Percentiles rank a stretch among this genome's conserved stretches.
phyloP scores from a whole-genome alignment of 2,113 vertebrate genomes.

The Gobius niger region DNA sequence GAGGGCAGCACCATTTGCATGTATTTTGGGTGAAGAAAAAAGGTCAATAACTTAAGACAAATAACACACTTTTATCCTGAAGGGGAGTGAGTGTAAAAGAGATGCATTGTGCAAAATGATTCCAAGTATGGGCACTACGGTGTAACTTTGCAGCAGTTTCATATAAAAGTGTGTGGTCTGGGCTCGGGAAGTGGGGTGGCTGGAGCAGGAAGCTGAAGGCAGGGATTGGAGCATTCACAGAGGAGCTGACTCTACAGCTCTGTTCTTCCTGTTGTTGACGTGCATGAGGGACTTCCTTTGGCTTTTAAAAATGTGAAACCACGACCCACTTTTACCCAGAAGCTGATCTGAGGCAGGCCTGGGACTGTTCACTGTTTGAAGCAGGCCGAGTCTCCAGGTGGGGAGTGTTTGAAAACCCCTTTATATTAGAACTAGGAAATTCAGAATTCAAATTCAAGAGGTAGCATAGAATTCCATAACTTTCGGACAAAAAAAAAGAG shows the following conservation, averaged over 20 bases:
- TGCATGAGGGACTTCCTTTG: constrained; percentile 73
- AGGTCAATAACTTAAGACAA: neutral
- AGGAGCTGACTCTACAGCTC: constrained; percentile 67
- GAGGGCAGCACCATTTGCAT: neutral
- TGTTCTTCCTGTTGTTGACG: constrained; percentile 77
- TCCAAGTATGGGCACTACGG: neutral
- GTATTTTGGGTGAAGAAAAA: neutral
- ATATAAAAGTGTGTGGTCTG: constrained; percentile 13
- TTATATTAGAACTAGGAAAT: neutral
- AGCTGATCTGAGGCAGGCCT: constrained; percentile 36
- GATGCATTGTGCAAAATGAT: neutral
- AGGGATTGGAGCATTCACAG: constrained; percentile 61
- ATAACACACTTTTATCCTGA: neutral
- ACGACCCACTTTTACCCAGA: constrained; percentile 41
- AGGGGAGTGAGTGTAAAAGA: neutral
- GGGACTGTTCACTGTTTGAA: constrained; percentile 40
- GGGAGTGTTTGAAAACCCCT: neutral
- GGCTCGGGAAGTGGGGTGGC: constrained; percentile 66
- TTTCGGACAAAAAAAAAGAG: neutral
- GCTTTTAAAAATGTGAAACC: constrained; percentile 58
- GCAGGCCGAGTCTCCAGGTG: constrained; percentile 44
- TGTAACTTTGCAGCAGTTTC: constrained; percentile 17
- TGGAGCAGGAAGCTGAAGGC: constrained; percentile 66
- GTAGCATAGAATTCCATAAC: neutral
- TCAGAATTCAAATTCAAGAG: neutral